A percentile compares a stretch with the other conserved stretches of the same genome.
phyloP scores from a whole-genome alignment of 1,140 invertebrate genomes.

The Hycleus phaleratus region DNA sequence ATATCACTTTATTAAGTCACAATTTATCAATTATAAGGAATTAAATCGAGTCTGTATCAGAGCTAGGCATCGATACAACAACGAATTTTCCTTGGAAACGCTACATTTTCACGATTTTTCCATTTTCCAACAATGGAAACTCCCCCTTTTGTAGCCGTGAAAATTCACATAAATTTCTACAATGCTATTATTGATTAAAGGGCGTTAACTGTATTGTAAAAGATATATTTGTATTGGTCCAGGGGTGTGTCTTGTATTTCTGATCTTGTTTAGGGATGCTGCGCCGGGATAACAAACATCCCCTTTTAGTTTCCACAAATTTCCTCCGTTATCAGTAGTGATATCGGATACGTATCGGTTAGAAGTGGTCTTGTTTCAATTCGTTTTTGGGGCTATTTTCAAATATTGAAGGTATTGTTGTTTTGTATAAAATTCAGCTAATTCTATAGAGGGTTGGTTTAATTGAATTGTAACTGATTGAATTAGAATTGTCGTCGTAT shows the following conservation, averaged over 20 bases:
- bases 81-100: conserved; percentile 11
- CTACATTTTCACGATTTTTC: background rate
- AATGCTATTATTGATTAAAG: conserved; percentile 14
- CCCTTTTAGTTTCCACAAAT: too few relatives aligned
- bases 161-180: conserved; percentile 7
- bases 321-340: too few relatives aligned
- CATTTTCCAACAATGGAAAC: conserved; percentile 3
- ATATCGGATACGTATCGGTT: too few relatives aligned
- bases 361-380: too few relatives aligned
- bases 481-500: too few relatives aligned
- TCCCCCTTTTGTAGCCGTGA: conserved; percentile 4
- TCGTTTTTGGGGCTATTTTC: too few relatives aligned
- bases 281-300: too few relatives aligned
- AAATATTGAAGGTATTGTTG: too few relatives aligned
- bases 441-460: too few relatives aligned
- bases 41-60: background rate
- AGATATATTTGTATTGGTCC: conserved; percentile 13
- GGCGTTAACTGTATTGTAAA: conserved; percentile 2
- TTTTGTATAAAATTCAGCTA: too few relatives aligned
- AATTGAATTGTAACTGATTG: too few relatives aligned
- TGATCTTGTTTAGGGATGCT: conserved; percentile 8
- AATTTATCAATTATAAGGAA: too few relatives aligned
- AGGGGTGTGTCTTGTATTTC: conserved; percentile 15
- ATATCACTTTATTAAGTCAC: conserved; percentile 2
- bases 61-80: conserved; percentile 7